Conservation (phyloP, 2,888 invertebrate species). For the Smittia sp. region DNA sequence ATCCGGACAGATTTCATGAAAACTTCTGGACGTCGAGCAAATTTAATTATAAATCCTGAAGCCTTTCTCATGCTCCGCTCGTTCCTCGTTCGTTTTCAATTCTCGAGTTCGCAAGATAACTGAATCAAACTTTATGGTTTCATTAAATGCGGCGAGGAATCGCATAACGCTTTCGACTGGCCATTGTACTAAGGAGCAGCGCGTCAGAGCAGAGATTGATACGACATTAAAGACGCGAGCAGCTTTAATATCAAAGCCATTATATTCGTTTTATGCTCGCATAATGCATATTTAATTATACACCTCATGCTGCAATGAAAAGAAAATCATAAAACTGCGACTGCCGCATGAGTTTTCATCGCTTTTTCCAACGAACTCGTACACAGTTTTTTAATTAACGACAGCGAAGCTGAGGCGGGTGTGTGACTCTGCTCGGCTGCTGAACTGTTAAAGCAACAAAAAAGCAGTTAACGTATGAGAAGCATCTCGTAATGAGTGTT, state of each 20-base stretch:
- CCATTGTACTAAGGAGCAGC: not conserved
- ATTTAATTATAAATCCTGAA: conserved; percentile 16
- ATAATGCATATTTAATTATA: conserved; percentile 41
- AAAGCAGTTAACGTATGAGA: not conserved
- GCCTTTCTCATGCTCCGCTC: not conserved
- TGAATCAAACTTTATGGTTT: conserved; percentile 6
- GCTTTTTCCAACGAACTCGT: not conserved
- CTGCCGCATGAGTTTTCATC: conserved; percentile 23
- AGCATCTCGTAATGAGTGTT: conserved; percentile 20
- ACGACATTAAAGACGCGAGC: conserved; percentile 24
- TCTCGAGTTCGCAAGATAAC: not conserved
- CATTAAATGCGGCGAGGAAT: not conserved
- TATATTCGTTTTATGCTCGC: conserved; percentile 37
- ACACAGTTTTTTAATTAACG: conserved; percentile 32
- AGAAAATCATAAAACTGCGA: conserved; percentile 10
- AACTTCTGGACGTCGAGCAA: not conserved
- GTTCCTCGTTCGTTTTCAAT: not conserved
- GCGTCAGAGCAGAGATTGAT: conserved; percentile 24
- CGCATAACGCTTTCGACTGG: not conserved
- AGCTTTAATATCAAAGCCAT: conserved; percentile 22
- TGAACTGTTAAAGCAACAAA: not conserved
- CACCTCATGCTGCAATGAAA: not conserved
- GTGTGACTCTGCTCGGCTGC: not conserved
- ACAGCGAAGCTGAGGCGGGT: conserved; percentile 2
- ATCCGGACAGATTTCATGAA: conserved; percentile 8